A percentile compares a stretch with the other conserved stretches of the same genome.
These are phyloP conservation scores for Trachelus stipa DNA, from an alignment of 2,888 invertebrate genomes.

Conservation along the genomic window DNA sequence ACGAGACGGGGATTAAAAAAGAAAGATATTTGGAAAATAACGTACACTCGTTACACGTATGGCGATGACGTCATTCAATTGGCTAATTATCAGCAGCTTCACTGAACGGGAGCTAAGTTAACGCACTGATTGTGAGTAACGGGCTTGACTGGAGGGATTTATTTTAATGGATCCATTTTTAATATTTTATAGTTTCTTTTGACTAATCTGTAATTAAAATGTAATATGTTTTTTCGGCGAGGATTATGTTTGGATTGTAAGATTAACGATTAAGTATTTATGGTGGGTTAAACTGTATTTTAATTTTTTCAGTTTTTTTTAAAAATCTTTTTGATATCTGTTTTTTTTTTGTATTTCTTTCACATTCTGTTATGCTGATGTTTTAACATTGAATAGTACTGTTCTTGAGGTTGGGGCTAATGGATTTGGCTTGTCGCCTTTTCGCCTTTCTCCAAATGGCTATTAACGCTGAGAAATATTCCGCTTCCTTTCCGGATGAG, in stretches of 20 bases:
- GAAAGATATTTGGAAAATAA: background rate
- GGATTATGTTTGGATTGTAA: background rate
- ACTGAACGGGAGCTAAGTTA: background rate
- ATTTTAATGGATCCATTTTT: background rate
- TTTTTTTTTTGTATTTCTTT: background rate
- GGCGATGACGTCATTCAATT: background rate
- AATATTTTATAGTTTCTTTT: background rate
- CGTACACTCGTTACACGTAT: background rate
- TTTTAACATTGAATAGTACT: background rate
- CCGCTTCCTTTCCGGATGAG: background rate
- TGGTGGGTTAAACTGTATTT: background rate
- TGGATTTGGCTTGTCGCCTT: conserved; percentile 1
- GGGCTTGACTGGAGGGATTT: background rate
- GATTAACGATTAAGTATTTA: background rate
- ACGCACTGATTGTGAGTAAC: background rate
- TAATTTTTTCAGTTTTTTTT: too few relatives aligned
- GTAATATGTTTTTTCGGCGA: background rate
- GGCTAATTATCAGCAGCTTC: background rate
- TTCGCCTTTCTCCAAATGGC: background rate
- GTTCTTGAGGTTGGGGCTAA: background rate
- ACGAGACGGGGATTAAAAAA: background rate
- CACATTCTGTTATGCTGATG: background rate
- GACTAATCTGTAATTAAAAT: background rate
- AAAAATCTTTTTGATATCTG: too few relatives aligned
- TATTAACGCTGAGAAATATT: background rate